phyloP scores from a whole-genome alignment of 2,113 vertebrate species.

The Coptodon bakossiorum region DNA sequence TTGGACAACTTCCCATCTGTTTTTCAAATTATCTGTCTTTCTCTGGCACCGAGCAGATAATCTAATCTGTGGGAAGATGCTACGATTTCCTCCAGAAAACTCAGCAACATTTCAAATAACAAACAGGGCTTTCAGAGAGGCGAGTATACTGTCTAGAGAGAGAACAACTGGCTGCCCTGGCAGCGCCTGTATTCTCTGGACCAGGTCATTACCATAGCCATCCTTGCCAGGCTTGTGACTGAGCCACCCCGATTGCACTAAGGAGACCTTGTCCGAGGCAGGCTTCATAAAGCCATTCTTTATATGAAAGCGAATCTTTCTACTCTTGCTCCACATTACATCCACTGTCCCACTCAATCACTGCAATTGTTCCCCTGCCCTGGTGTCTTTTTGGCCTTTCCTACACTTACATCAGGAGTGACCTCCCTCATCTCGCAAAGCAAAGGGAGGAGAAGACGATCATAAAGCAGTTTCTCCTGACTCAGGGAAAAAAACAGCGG shows the following conservation, averaged over 20 bases:
- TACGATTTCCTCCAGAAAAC: background rate
- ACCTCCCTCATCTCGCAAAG: background rate
- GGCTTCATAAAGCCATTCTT: conserved; percentile 48
- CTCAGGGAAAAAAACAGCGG: background rate
- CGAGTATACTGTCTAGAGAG: background rate
- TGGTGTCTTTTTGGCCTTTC: background rate
- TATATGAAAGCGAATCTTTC: conserved; percentile 34
- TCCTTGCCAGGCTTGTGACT: conserved; percentile 58
- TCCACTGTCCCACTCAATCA: background rate
- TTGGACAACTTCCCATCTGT: background rate
- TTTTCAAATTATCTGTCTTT: background rate
- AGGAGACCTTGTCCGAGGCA: conserved; percentile 52
- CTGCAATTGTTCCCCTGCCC: background rate
- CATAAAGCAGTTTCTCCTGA: conserved; percentile 3
- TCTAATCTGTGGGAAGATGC: conserved; percentile 24
- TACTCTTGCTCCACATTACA: background rate
- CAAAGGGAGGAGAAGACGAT: background rate
- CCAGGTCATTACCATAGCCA: conserved; percentile 53
- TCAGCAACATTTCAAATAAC: conserved; percentile 27
- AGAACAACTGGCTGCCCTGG: conserved; percentile 32
- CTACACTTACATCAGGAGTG: background rate
- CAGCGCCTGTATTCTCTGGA: conserved; percentile 25
- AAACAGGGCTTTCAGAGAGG: conserved; percentile 49
- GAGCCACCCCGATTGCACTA: conserved; percentile 42
- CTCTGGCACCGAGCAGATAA: background rate